phyloP scores from a whole-genome alignment of 2,888 invertebrate genomes.

The Serripes groenlandicus region DNA sequence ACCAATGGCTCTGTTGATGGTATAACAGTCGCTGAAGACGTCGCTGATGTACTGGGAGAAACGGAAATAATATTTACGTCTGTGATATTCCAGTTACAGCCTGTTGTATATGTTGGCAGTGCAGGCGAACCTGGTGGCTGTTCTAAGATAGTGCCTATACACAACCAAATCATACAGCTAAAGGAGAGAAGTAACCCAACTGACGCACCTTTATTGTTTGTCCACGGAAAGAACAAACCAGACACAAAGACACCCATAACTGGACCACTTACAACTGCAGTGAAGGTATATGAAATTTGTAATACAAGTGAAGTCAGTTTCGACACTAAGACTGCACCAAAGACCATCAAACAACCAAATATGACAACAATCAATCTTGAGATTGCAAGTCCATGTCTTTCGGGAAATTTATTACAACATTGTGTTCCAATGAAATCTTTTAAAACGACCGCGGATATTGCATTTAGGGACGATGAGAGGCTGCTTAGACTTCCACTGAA shows the following conservation, averaged over 20 bases:
- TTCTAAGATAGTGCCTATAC: background rate
- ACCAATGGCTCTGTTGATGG: conserved; percentile 30
- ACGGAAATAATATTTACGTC: background rate
- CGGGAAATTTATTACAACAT: background rate
- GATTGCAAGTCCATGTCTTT: background rate
- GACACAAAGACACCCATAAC: conserved; percentile 13
- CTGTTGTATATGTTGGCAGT: background rate
- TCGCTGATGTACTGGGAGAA: background rate
- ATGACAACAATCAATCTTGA: background rate
- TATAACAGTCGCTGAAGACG: too few species aligned
- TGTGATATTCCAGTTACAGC: conserved; percentile 27
- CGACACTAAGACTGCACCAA: background rate
- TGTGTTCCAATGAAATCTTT: conserved; percentile 60
- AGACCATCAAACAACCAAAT: background rate
- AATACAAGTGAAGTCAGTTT: background rate
- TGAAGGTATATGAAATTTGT: background rate
- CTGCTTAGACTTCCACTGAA: conserved; percentile 96
- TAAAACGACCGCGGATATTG: conserved; percentile 59
- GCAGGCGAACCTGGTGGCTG: background rate
- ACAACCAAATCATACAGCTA: conserved; percentile 19
- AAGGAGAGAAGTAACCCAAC: conserved; percentile 8
- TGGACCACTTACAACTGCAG: conserved; percentile 6
- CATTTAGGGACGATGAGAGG: conserved; percentile 58
- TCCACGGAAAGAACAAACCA: conserved; percentile 28
- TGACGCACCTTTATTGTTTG: conserved; percentile 1